Conservation (phyloP, 2,797 vertebrate species). For the Fratercula arctica region DNA sequence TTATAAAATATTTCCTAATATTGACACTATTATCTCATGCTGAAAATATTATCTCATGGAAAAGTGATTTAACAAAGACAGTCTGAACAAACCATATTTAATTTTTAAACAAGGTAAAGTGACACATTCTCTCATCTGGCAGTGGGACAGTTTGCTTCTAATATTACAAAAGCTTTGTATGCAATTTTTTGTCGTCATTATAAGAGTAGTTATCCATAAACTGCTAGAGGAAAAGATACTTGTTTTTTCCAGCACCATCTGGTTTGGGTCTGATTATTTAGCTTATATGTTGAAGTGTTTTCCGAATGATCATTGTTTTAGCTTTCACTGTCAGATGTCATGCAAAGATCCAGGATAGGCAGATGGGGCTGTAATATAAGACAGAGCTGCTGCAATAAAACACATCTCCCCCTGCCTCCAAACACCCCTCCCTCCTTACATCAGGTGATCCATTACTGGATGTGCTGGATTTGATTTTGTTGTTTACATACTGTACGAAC, state of each 20-base stretch:
- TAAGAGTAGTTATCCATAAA: not conserved
- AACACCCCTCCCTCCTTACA: not conserved
- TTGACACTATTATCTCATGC: not conserved
- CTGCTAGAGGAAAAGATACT: not conserved
- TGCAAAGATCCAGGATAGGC: conserved; percentile 12
- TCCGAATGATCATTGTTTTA: not conserved
- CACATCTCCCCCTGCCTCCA: not conserved
- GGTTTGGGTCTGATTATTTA: conserved; percentile 2
- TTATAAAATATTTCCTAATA: not conserved
- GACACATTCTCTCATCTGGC: not conserved
- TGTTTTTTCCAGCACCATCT: conserved; percentile 1
- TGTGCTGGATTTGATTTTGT: not conserved
- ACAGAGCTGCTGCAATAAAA: not conserved
- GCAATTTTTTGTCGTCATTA: not conserved
- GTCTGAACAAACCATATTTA: not conserved
- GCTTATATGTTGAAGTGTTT: not conserved
- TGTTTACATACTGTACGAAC: not conserved
- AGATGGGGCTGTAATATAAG: conserved; percentile 24
- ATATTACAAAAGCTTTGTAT: not conserved
- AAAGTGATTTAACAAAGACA: not conserved
- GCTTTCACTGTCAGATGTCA: not conserved
- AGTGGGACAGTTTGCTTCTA: not conserved
- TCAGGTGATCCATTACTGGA: not conserved
- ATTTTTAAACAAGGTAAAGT: not conserved
- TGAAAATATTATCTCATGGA: not conserved